These are phyloP conservation scores for Enteromius fasciolatus DNA, from an alignment of 2,797 vertebrate species.

Conservation along the genomic window DNA sequence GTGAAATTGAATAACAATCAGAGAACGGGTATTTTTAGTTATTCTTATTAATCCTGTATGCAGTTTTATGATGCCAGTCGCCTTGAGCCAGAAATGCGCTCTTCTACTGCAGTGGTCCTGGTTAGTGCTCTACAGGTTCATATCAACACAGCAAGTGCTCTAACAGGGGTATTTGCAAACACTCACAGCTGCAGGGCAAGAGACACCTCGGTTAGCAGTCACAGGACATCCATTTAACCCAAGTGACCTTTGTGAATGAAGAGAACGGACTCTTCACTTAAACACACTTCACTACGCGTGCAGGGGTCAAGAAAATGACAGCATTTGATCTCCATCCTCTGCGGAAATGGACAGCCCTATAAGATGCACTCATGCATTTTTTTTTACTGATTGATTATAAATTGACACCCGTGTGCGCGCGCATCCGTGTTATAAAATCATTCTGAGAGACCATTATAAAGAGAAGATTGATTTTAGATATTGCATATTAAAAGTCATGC, in stretches of 20 bases:
- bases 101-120: not conserved
- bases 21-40: not conserved
- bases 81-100: not conserved
- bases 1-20: not conserved
- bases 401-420: too few relatives aligned
- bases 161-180: not conserved
- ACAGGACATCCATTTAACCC: slow-evolving; percentile 58
- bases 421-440: not conserved
- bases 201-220: slow-evolving; percentile 51
- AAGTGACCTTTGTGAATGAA: slow-evolving; percentile 55
- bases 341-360: not conserved
- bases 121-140: not conserved
- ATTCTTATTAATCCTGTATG: not conserved
- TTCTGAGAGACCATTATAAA: not conserved
- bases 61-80: not conserved
- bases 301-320: slow-evolving; percentile 56
- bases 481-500: not conserved
- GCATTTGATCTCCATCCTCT: not conserved
- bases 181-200: not conserved
- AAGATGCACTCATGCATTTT: not conserved
- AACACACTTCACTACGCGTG: slow-evolving; percentile 53
- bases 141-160: not conserved
- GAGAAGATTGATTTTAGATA: not conserved
- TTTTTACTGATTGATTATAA: not conserved
- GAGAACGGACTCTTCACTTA: slow-evolving; percentile 58